A percentile compares a stretch with the other conserved stretches of the same genome.
Conservation (phyloP, 2,888 invertebrate species). For the Pseudolycoriella hygida region DNA sequence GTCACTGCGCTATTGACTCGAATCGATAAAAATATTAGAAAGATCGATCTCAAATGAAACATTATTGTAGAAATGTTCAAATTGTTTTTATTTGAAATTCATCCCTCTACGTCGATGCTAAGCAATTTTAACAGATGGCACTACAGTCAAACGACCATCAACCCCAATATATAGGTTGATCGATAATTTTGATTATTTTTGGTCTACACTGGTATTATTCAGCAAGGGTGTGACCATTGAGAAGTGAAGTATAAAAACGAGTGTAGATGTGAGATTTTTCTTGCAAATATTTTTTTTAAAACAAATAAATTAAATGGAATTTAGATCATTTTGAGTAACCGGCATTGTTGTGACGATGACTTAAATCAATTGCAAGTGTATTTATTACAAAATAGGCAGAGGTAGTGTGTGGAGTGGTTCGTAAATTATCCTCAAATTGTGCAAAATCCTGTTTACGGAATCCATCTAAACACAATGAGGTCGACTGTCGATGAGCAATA, state of each 20-base stretch:
- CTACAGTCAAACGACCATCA: not conserved
- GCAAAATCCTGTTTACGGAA: no score
- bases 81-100: no score
- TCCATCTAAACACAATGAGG: not conserved
- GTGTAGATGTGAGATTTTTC: no score
- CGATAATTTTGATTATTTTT: not conserved
- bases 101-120: no score
- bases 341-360: no score
- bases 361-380: not conserved
- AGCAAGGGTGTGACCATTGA: constrained; percentile 1
- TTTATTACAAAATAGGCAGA: not conserved
- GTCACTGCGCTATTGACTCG: no score
- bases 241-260: not conserved
- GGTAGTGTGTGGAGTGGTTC: not conserved
- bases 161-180: constrained; percentile 1
- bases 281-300: no score
- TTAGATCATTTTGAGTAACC: no score
- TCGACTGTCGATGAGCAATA: constrained; percentile 44
- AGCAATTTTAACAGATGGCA: not conserved
- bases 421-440: not conserved
- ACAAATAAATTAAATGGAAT: no score
- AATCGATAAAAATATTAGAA: no score
- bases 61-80: no score
- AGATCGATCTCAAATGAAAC: no score
- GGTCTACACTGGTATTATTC: constrained; percentile 1